Evolutionary conservation across 2,797 vertebrate species (phyloP), one percentile per base, ranked within the genome.

Genomic region (Babyrousa celebensis): DNA sequence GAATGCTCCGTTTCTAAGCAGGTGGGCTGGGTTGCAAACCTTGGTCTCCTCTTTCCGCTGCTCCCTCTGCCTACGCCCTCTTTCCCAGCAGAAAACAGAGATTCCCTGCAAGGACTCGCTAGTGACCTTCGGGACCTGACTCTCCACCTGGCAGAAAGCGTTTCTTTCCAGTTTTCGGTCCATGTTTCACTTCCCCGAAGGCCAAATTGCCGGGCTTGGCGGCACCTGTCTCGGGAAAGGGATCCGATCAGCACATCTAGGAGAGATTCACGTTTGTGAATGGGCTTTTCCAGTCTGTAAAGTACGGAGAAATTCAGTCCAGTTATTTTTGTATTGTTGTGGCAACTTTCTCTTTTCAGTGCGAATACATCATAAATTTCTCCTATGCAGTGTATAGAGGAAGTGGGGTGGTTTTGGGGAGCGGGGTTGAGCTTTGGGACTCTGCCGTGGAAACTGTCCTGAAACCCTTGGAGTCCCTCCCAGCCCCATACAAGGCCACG

Each of bases 21-120:
- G 7, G 17, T 48, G 32, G 25, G 3, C 54, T 85, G 40, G 16
- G 20, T 48, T 2, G 43, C 18, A 63, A 43, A 77, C 56, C 54
- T 32, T 84, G 74, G 43, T 3, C 78, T 56, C 6, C 20, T 67
- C 21, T 27, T 32, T 82, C 12, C 67, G 2, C 65, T 12, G 4
- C 2, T 27, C 18, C 6, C 2, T 0, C 18, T 65, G 23, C 27
- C 10, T 48, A 4, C 0, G 3, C 1, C 48, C 27, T 2, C 2
- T 32, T 63, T 43, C 14, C 62, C 29, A 32, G 79, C 54, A 48
- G 12, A 58, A 36, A 80, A 27, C 58, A 60, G 17, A 70, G 32
- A 12, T 10, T 29, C 58, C 25, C 21, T 58, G 11, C 25, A n/a
- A 58, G 11, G 11, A 67, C 29, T 12, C 6, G 11, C 48, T 67